phyloP scores from a whole-genome alignment of 2,113 vertebrate species.

The Meles meles region DNA sequence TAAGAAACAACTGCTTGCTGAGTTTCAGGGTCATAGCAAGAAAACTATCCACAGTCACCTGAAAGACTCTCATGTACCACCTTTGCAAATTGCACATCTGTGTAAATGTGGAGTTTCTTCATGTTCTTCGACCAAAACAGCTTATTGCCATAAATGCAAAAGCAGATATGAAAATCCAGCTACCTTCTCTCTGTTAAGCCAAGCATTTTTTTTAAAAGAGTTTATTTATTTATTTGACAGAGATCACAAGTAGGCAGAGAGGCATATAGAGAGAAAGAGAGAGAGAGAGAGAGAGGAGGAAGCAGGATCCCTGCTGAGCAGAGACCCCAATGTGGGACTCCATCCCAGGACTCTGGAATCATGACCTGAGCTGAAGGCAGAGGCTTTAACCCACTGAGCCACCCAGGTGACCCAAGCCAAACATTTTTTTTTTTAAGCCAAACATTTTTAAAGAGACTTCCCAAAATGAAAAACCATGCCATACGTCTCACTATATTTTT shows the following conservation, averaged over 20 bases:
- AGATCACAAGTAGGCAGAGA: too few relatives aligned
- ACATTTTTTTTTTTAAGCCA: not conserved
- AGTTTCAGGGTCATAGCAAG: not conserved
- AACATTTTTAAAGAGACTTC: not conserved
- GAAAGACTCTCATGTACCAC: not conserved
- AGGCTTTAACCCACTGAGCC: too few relatives aligned
- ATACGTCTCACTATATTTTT: not conserved
- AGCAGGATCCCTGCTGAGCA: too few relatives aligned
- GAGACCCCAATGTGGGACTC: too few relatives aligned
- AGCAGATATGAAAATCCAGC: not conserved
- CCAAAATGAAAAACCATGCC: not conserved
- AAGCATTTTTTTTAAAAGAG: not conserved
- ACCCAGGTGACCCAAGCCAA: too few relatives aligned
- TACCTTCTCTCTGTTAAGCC: not conserved
- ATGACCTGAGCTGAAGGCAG: too few relatives aligned
- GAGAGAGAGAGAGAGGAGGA: too few relatives aligned
- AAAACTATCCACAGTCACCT: not conserved
- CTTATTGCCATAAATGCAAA: not conserved
- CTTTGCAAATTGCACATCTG: not conserved
- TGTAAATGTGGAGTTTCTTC: not conserved
- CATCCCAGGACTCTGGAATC: too few relatives aligned
- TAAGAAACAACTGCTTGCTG: not conserved
- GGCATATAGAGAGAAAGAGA: too few relatives aligned
- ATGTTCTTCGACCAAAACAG: not conserved
- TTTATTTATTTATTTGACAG: too few relatives aligned